A percentile compares a stretch with the other conserved stretches of the same genome.
Evolutionary conservation across 2,113 vertebrate genomes (phyloP).

Genomic region (Albula goreensis): DNA sequence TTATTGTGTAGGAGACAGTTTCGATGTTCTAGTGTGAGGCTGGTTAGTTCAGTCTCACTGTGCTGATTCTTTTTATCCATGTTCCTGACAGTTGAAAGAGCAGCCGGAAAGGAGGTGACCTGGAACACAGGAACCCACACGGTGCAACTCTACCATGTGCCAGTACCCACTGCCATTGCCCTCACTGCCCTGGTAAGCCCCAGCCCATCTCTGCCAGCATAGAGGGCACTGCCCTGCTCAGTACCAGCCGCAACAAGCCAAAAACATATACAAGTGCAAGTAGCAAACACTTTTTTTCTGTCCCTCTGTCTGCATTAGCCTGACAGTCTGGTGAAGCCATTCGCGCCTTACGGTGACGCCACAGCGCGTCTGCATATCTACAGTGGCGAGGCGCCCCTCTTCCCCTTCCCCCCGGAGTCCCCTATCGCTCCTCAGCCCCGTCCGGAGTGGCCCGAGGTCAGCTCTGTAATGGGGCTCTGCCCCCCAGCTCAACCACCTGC

Average conservation of each 20-base stretch:
- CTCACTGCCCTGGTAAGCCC: conserved; percentile 37
- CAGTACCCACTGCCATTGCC: conserved; percentile 39
- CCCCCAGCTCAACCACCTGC: neutral
- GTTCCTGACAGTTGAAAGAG: neutral
- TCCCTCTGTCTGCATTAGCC: conserved; percentile 23
- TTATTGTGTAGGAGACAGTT: neutral
- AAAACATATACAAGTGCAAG: neutral
- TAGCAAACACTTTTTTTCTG: neutral
- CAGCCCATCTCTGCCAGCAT: neutral
- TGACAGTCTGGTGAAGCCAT: conserved; percentile 24
- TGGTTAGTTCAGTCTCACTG: neutral
- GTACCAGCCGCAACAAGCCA: neutral
- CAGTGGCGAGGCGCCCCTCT: conserved; percentile 31
- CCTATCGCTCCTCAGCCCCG: neutral
- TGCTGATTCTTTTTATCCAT: neutral
- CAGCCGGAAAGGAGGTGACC: neutral
- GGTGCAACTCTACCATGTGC: conserved; percentile 37
- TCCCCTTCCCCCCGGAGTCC: conserved; percentile 41
- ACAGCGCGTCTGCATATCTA: conserved; percentile 39
- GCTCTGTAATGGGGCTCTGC: neutral
- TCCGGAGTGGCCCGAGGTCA: conserved; percentile 29
- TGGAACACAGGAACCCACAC: conserved; percentile 51
- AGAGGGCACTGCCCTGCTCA: neutral
- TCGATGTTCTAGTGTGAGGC: neutral
- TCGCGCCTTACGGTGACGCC: conserved; percentile 41